These are phyloP conservation scores for Drosophila pallidifrons DNA, from an alignment of 1,140 invertebrate genomes.

Conservation along the genomic window DNA sequence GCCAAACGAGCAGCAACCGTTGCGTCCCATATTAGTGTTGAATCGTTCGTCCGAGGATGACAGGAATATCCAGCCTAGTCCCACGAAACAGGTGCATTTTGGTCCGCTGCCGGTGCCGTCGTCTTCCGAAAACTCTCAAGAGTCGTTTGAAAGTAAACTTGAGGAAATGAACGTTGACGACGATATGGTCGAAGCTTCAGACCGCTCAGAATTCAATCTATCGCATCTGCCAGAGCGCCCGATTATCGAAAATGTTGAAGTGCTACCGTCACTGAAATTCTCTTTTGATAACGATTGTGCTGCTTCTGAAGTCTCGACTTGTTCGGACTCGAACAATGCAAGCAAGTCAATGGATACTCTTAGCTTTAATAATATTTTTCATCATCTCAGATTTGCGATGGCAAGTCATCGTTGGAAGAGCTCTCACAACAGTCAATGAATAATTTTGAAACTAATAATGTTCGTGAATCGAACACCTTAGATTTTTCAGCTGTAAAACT, in stretches of 20 bases:
- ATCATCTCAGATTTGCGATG: too few species aligned
- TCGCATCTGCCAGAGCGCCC: not conserved
- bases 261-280: not conserved
- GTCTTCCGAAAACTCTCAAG: not conserved
- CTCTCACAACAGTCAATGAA: not conserved
- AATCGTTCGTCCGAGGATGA: not conserved
- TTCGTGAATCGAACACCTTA: not conserved
- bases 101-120: not conserved
- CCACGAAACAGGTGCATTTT: constrained; percentile 35
- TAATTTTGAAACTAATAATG: not conserved
- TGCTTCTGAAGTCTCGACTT: not conserved
- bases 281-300: not conserved
- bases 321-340: not conserved
- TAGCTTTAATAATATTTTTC: not conserved
- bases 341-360: not conserved
- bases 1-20: not conserved
- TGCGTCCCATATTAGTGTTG: constrained; percentile 13
- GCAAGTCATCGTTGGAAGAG: too few species aligned
- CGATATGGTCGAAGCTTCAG: too few species aligned
- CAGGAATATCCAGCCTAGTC: not conserved
- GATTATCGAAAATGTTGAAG: not conserved
- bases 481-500: not conserved
- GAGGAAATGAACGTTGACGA: not conserved
- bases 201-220: not conserved
- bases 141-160: not conserved